These are phyloP conservation scores for Amphipyra tragopoginis DNA, from an alignment of 2,888 invertebrate species.

Conservation along the genomic window DNA sequence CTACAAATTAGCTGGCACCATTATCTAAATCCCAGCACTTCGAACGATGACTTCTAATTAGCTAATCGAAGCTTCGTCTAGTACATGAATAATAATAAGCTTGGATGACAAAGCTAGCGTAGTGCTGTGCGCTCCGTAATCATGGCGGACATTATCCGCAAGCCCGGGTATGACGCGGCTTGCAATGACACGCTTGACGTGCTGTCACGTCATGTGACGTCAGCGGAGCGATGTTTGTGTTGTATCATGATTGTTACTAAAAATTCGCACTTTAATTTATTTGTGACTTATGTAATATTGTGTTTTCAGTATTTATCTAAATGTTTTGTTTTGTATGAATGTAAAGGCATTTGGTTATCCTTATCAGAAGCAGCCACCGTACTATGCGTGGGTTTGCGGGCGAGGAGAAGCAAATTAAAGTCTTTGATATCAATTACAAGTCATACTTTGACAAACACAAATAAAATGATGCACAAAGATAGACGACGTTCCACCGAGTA, in stretches of 20 bases:
- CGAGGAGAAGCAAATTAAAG: too few species aligned
- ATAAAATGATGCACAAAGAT: too few species aligned
- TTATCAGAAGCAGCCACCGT: too few species aligned
- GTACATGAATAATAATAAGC: slow-evolving; percentile 55
- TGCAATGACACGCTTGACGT: slow-evolving; percentile 55
- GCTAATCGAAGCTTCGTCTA: slow-evolving; percentile 56
- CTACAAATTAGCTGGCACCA: slow-evolving; percentile 22
- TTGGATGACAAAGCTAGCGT: slow-evolving; percentile 46
- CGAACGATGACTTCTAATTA: slow-evolving; percentile 56
- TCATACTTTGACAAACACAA: too few species aligned
- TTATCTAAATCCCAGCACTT: slow-evolving; percentile 52
- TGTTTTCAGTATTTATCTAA: background rate
- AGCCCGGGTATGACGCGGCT: slow-evolving; percentile 45
- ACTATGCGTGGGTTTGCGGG: too few species aligned
- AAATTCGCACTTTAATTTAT: slow-evolving; percentile 12
- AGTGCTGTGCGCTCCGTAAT: slow-evolving; percentile 44
- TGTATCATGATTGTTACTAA: slow-evolving; percentile 32
- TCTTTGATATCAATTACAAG: too few species aligned
- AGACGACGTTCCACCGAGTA: too few species aligned
- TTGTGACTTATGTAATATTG: background rate
- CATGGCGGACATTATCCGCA: slow-evolving; percentile 53
- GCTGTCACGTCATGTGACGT: slow-evolving; percentile 36
- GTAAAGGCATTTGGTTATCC: too few species aligned
- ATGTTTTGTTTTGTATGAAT: background rate
- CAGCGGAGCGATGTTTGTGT: slow-evolving; percentile 43